Conservation (phyloP, 2,888 invertebrate species). For the Apamea anceps region DNA sequence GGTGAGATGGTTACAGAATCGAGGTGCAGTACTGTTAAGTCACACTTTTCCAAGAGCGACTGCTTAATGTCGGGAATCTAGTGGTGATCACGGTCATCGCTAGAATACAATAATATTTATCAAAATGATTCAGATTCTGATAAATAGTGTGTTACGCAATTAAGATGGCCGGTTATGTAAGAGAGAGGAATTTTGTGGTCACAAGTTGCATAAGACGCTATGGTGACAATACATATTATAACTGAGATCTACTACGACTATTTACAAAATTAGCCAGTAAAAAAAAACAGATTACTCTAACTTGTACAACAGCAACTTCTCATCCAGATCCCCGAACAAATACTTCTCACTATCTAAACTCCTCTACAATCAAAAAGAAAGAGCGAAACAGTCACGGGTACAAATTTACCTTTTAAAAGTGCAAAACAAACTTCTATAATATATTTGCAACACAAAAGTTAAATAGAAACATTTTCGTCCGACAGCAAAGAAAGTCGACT, state of each 20-base stretch:
- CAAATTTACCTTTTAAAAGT: constrained; percentile 55
- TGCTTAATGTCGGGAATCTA: too few relatives aligned
- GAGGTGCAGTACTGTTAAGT: too few relatives aligned
- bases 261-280: neutral
- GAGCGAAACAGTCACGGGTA: constrained; percentile 20
- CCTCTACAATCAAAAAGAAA: constrained; percentile 22
- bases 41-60: too few relatives aligned
- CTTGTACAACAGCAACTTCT: constrained; percentile 19
- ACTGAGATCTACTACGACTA: neutral
- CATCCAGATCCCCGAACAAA: constrained; percentile 30
- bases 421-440: constrained; percentile 46
- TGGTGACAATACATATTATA: neutral
- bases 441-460: constrained; percentile 61
- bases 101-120: too few relatives aligned
- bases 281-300: neutral
- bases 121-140: too few relatives aligned
- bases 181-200: too few relatives aligned
- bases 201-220: too few relatives aligned
- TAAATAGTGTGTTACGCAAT: too few relatives aligned
- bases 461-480: constrained; percentile 61
- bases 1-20: too few relatives aligned
- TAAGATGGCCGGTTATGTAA: too few relatives aligned
- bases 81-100: too few relatives aligned
- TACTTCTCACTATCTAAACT: constrained; percentile 27
- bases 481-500: constrained; percentile 44